Evolutionary conservation across 1,140 invertebrate species (phyloP).

Genomic region (Rhyzopertha dominica): DNA sequence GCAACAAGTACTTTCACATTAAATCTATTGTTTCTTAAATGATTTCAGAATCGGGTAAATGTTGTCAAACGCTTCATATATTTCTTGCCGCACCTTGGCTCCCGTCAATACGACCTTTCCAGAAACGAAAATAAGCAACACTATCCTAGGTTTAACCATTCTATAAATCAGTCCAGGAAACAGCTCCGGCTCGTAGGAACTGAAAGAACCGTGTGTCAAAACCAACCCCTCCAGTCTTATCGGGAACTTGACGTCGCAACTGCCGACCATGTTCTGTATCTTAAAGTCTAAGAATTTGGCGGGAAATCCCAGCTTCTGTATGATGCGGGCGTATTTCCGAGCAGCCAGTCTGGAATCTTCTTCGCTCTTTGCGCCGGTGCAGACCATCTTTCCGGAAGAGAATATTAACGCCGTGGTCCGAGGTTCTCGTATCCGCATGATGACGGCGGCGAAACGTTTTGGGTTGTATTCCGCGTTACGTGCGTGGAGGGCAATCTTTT

Average conservation of each 20-base stretch:
- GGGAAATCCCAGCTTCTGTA: slow-evolving; percentile 93
- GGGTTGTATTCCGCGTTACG: slow-evolving; percentile 99
- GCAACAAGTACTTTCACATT: too few species aligned
- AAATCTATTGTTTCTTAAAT: slow-evolving; percentile 83
- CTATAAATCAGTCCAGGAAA: slow-evolving; percentile 99
- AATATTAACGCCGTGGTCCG: slow-evolving; percentile 98
- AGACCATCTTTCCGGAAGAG: slow-evolving; percentile 99
- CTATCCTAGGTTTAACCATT: slow-evolving; percentile 99
- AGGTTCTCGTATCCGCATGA: slow-evolving; percentile 98
- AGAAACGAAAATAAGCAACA: slow-evolving; percentile 97
- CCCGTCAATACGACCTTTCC: slow-evolving; percentile 98
- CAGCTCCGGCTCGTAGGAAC: slow-evolving; percentile 89
- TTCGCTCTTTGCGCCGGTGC: slow-evolving; percentile 99
- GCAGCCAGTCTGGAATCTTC: slow-evolving; percentile 95
- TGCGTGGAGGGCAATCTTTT: slow-evolving; percentile 97
- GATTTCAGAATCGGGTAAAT: slow-evolving; percentile 99
- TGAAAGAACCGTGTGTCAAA: slow-evolving; percentile 95
- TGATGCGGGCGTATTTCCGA: slow-evolving; percentile 97
- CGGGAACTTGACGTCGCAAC: slow-evolving; percentile 98
- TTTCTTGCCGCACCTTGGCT: slow-evolving; percentile 96
- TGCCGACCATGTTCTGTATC: slow-evolving; percentile 99
- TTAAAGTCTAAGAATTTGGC: slow-evolving; percentile 99
- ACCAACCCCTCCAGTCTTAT: slow-evolving; percentile 96
- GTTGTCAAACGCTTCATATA: slow-evolving; percentile 99
- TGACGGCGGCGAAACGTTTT: slow-evolving; percentile 99